Conservation (phyloP, 2,888 invertebrate genomes). For the Escarpia spicata region DNA sequence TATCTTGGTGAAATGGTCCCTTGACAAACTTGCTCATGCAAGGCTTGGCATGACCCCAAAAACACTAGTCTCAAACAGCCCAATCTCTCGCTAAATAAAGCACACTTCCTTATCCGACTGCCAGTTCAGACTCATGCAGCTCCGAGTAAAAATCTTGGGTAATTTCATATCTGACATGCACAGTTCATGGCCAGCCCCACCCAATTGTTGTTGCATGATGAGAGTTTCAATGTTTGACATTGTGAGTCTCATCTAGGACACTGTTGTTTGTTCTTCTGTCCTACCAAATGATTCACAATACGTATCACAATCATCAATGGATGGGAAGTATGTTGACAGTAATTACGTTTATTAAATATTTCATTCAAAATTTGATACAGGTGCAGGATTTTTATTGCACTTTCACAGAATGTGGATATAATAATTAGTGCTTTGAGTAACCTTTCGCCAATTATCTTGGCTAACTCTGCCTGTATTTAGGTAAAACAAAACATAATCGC, state of each 20-base stretch:
- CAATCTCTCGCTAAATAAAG: background rate
- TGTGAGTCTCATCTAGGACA: no score
- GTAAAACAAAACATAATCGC: background rate
- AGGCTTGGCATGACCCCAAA: background rate
- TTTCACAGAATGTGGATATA: background rate
- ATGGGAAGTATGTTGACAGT: background rate
- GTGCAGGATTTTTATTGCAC: background rate
- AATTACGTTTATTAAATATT: background rate
- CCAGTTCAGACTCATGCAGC: background rate
- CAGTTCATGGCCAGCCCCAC: no score
- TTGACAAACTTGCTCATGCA: background rate
- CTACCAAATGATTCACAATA: no score
- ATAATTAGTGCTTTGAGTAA: background rate
- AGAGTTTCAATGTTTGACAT: no score
- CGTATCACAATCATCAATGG: no score
- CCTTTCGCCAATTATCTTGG: background rate
- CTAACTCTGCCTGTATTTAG: background rate
- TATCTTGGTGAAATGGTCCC: no score
- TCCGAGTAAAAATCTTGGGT: no score
- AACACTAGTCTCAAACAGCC: background rate
- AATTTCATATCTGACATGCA: no score
- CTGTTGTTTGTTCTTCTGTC: no score
- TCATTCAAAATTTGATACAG: background rate
- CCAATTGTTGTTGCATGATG: no score
- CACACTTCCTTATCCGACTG: background rate